These are phyloP conservation scores for Leptura quadrifasciata DNA, from an alignment of 2,888 invertebrate species.

Conservation along the genomic window DNA sequence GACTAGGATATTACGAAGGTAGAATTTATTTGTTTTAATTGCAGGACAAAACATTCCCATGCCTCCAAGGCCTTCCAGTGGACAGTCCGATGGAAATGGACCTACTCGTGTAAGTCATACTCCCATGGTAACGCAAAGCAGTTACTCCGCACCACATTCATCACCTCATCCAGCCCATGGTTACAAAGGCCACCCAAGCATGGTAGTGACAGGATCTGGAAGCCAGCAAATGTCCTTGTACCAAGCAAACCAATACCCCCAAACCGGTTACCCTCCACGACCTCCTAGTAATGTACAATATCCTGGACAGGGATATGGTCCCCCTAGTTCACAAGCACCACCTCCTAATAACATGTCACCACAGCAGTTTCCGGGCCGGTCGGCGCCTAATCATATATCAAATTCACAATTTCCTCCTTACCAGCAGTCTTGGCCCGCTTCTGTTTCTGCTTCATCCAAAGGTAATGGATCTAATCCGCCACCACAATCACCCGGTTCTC, in stretches of 20 bases:
- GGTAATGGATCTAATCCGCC: slow-evolving; percentile 68
- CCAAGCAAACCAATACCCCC: slow-evolving; percentile 75
- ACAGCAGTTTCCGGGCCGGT: slow-evolving; percentile 76
- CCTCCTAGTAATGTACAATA: slow-evolving; percentile 71
- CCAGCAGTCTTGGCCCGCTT: slow-evolving; percentile 69
- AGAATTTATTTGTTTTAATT: slow-evolving; percentile 39
- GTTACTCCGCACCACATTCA: slow-evolving; percentile 79
- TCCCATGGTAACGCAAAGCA: slow-evolving; percentile 80
- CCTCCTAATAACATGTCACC: slow-evolving; percentile 72
- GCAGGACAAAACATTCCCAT: slow-evolving; percentile 94
- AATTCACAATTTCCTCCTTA: slow-evolving; percentile 73
- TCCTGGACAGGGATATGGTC: slow-evolving; percentile 75
- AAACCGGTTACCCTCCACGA: slow-evolving; percentile 75
- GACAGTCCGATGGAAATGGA: slow-evolving; percentile 79
- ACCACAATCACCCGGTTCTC: slow-evolving; percentile 73
- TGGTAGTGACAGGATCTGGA: slow-evolving; percentile 63
- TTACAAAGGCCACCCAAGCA: slow-evolving; percentile 80
- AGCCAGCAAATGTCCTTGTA: slow-evolving; percentile 76
- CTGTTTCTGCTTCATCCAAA: slow-evolving; percentile 58
- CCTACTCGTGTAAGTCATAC: slow-evolving; percentile 82
- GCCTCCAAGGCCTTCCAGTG: slow-evolving; percentile 95
- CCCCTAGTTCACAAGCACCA: slow-evolving; percentile 73
- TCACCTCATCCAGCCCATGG: slow-evolving; percentile 70
- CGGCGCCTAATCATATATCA: slow-evolving; percentile 77
- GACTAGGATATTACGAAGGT: not conserved